Evolutionary conservation across 2,113 vertebrate genomes (phyloP).

Genomic region (Bostrychus sinensis): DNA sequence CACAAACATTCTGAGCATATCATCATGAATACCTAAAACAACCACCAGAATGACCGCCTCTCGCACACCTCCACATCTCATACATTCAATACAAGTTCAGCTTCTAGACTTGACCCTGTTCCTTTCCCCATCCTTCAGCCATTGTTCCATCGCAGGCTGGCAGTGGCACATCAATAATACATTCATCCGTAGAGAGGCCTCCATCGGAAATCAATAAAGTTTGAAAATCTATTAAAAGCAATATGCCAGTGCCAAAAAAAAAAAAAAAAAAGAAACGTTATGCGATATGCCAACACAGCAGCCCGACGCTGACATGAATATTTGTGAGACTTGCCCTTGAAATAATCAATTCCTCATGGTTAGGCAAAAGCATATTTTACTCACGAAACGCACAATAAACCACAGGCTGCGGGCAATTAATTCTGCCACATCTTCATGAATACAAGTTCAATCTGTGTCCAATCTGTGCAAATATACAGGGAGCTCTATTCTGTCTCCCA

Average conservation of each 20-base stretch:
- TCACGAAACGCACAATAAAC: slow-evolving; percentile 24
- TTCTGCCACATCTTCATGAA: slow-evolving; percentile 1
- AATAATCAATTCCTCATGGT: slow-evolving; percentile 37
- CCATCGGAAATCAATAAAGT: slow-evolving; percentile 55
- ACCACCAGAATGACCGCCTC: neutral
- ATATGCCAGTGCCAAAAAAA: slow-evolving; percentile 5
- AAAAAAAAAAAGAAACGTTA: neutral
- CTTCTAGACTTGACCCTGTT: slow-evolving; percentile 30
- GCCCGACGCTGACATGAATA: slow-evolving; percentile 13
- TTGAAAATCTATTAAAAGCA: slow-evolving; percentile 53
- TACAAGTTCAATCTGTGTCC: neutral
- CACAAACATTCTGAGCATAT: too few relatives aligned
- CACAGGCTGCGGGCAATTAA: slow-evolving; percentile 3
- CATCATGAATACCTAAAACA: too few relatives aligned
- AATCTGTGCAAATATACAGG: slow-evolving; percentile 1
- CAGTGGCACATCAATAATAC: slow-evolving; percentile 35
- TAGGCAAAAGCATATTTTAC: slow-evolving; percentile 8
- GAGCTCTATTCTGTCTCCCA: neutral
- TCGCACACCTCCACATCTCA: slow-evolving; percentile 2
- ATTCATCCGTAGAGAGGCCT: slow-evolving; percentile 25
- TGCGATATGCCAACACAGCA: slow-evolving; percentile 28
- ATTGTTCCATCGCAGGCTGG: slow-evolving; percentile 11
- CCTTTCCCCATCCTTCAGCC: slow-evolving; percentile 28
- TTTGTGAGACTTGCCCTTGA: slow-evolving; percentile 36
- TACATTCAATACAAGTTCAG: slow-evolving; percentile 13